Conservation (phyloP, 1,140 invertebrate species). For the Oryctes rhinoceros region DNA sequence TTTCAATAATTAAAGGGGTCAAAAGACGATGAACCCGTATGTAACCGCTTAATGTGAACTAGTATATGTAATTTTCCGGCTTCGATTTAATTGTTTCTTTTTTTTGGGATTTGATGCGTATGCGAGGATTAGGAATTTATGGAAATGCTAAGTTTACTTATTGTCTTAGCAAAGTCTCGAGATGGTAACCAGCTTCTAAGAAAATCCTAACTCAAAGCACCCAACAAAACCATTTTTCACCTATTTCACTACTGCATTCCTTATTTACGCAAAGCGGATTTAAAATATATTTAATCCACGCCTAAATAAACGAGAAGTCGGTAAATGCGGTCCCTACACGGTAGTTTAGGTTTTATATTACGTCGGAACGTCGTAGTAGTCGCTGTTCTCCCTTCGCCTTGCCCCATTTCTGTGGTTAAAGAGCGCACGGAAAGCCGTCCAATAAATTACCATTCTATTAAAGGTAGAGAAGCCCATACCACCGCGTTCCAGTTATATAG, state of each 20-base stretch:
- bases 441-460: conserved; percentile 23
- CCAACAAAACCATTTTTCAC: neutral
- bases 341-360: conserved; percentile 14
- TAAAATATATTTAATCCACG: neutral
- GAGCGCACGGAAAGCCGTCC: conserved; percentile 2
- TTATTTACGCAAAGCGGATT: neutral
- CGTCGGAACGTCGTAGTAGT: neutral
- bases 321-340: neutral
- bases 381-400: neutral
- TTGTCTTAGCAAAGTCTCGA: no score
- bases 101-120: no score
- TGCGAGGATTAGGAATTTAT: no score
- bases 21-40: no score
- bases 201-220: no score
- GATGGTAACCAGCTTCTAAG: no score
- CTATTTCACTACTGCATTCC: neutral
- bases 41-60: no score
- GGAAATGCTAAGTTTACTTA: no score
- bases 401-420: conserved; percentile 4
- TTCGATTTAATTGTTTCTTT: no score
- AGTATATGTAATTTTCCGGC: no score
- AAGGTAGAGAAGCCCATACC: conserved; percentile 5
- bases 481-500: neutral
- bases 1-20: no score
- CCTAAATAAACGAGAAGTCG: neutral